A percentile compares a stretch with the other conserved stretches of the same genome.
These are phyloP conservation scores for Campoplex capitator DNA, from an alignment of 2,888 invertebrate genomes.

Conservation along the genomic window DNA sequence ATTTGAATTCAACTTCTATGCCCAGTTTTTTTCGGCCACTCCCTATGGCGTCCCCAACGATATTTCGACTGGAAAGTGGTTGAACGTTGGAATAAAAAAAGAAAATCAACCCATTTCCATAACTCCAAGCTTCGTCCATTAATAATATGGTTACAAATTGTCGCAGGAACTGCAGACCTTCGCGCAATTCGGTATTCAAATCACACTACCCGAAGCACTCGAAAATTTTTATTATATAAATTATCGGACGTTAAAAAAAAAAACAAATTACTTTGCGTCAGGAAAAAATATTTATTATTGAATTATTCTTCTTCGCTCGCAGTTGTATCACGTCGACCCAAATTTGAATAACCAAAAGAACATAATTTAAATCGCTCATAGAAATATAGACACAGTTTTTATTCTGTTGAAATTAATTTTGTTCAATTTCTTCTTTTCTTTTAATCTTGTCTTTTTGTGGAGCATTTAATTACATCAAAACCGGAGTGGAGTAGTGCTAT, in stretches of 20 bases:
- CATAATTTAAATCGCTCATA: background rate
- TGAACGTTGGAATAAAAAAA: background rate
- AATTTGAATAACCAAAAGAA: background rate
- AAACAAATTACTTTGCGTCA: background rate
- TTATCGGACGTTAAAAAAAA: background rate
- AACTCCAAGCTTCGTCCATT: constrained; percentile 27
- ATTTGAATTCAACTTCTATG: constrained; percentile 58
- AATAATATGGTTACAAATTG: constrained; percentile 42
- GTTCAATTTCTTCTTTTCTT: background rate
- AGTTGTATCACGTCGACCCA: background rate
- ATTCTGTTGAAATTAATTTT: background rate
- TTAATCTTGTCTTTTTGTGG: too few relatives aligned
- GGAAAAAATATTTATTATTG: background rate
- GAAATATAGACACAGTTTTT: background rate
- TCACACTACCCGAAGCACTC: background rate
- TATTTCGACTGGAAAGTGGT: constrained; percentile 36
- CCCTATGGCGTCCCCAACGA: background rate
- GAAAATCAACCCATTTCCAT: constrained; percentile 37
- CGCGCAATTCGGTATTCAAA: background rate
- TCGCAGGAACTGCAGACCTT: background rate
- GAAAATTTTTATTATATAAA: constrained; percentile 1
- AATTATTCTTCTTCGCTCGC: background rate
- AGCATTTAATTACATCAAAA: too few relatives aligned
- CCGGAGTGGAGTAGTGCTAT: too few relatives aligned
- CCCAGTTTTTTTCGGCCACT: background rate